Conservation (phyloP, 2,113 vertebrate species). For the Vireo altiloquus region DNA sequence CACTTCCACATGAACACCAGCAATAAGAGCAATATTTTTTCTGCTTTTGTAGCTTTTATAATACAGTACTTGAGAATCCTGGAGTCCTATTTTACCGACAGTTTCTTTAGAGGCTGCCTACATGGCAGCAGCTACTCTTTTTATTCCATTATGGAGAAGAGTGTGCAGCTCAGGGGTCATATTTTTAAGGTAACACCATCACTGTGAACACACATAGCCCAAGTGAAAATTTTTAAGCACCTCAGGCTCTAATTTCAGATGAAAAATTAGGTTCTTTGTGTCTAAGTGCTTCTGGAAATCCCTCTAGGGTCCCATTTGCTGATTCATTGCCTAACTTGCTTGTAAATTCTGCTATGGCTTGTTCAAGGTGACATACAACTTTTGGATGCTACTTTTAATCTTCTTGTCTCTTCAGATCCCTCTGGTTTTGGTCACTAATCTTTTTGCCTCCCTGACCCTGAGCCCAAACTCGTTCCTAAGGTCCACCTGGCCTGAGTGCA, state of each 20-base stretch:
- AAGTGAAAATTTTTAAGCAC: neutral
- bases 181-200: neutral
- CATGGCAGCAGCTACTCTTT: neutral
- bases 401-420: neutral
- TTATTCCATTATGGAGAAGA: neutral
- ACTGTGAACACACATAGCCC: neutral
- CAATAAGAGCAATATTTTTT: neutral
- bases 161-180: neutral
- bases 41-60: neutral
- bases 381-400: neutral
- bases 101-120: neutral
- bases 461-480: neutral
- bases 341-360: neutral
- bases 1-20: neutral
- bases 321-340: neutral
- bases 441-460: neutral
- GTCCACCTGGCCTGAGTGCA: rapidly evolving
- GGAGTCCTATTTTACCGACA: neutral
- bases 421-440: neutral
- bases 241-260: neutral
- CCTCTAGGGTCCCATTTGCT: neutral
- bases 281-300: neutral
- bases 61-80: neutral
- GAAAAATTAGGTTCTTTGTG: neutral
- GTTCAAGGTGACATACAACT: neutral